Evolutionary conservation across 1,140 invertebrate species (phyloP).

Genomic region (Saccostrea echinata): DNA sequence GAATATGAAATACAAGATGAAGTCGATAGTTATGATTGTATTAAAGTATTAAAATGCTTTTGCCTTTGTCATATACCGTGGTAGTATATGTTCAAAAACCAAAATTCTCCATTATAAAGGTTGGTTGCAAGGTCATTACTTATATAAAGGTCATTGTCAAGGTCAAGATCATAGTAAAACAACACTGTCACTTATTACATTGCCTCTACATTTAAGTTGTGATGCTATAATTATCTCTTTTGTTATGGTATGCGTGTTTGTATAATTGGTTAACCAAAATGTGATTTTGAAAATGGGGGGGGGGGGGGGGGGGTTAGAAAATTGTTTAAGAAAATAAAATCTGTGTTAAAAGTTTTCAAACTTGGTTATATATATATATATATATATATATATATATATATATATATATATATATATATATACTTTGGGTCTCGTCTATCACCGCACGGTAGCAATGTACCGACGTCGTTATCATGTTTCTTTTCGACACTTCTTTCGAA

Average conservation of each 20-base stretch:
- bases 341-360: slow-evolving; percentile 9
- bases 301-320: neutral
- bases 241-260: too few species aligned
- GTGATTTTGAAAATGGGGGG: slow-evolving; percentile 7
- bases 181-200: neutral
- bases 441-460: too few species aligned
- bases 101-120: too few species aligned
- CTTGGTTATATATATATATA: too few species aligned
- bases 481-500: too few species aligned
- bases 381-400: too few species aligned
- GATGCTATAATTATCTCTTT: neutral
- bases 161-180: neutral
- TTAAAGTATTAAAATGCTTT: neutral
- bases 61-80: neutral
- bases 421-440: too few species aligned
- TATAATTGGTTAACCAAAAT: neutral
- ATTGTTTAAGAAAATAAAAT: neutral
- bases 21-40: neutral
- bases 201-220: neutral
- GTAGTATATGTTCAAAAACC: neutral
- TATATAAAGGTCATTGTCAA: slow-evolving; percentile 20
- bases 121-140: neutral
- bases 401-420: too few species aligned
- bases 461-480: too few species aligned
- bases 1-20: neutral